Percentiles rank a stretch among this genome's conserved stretches.
Evolutionary conservation across 2,113 vertebrate species (phyloP).

Genomic region (Gymnogyps californianus): DNA sequence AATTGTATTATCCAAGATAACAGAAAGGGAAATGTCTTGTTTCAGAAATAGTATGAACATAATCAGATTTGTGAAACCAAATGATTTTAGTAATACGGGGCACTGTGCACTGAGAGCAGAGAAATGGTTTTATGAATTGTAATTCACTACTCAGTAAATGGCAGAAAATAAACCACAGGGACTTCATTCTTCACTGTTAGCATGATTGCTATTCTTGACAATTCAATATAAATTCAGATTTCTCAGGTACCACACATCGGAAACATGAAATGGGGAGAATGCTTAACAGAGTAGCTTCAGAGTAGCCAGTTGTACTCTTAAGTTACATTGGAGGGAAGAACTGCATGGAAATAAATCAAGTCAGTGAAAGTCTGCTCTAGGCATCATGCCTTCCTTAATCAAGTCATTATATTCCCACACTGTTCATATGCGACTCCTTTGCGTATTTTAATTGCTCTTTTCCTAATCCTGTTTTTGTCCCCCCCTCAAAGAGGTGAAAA

Average conservation of each 20-base stretch:
- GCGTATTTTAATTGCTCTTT: background rate
- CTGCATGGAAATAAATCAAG: background rate
- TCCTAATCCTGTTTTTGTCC: background rate
- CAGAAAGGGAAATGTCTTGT: constrained; percentile 51
- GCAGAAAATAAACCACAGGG: background rate
- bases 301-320: background rate
- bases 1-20: constrained; percentile 61
- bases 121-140: constrained; percentile 9
- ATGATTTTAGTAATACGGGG: constrained; percentile 13
- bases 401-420: background rate
- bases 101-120: background rate
- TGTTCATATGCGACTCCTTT: background rate
- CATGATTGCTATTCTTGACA: background rate
- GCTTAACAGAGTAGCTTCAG: background rate
- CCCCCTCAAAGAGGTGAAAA: background rate
- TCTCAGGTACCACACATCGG: background rate
- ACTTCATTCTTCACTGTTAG: background rate
- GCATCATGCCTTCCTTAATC: background rate
- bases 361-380: background rate
- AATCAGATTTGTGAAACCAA: constrained; percentile 39
- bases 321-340: background rate
- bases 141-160: background rate
- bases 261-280: background rate
- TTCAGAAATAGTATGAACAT: constrained; percentile 46
- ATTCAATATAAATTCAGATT: background rate